Percentiles rank a stretch among this genome's conserved stretches.
Evolutionary conservation across 2,888 invertebrate genomes (phyloP).

Genomic region (Bombyx huttoni): DNA sequence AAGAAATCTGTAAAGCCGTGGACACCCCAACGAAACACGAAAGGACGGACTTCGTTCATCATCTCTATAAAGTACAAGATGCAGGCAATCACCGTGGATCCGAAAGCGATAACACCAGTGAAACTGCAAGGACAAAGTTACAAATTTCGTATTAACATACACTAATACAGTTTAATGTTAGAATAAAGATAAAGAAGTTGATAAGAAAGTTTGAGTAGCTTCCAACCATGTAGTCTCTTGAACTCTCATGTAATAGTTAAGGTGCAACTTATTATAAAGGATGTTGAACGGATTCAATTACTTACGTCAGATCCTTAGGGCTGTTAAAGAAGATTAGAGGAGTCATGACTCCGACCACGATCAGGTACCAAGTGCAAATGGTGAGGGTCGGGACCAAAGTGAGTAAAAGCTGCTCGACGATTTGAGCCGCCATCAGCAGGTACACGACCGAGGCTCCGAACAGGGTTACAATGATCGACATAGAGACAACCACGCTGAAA

Average conservation of each 20-base stretch:
- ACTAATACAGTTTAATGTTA: neutral
- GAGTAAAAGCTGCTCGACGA: constrained; percentile 71
- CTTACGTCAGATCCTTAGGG: constrained; percentile 81
- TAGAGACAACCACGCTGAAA: constrained; percentile 66
- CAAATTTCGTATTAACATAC: neutral
- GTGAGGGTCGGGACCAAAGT: constrained; percentile 59
- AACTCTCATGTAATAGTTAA: too few relatives aligned
- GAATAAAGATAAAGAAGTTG: too few relatives aligned
- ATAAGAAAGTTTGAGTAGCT: too few relatives aligned
- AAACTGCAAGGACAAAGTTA: constrained; percentile 46
- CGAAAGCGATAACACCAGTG: constrained; percentile 75
- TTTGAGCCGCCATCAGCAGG: constrained; percentile 76
- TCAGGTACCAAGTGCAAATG: constrained; percentile 76
- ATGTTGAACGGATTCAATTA: constrained; percentile 4
- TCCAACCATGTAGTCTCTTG: too few relatives aligned
- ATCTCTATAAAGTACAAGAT: constrained; percentile 75
- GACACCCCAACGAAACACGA: constrained; percentile 55
- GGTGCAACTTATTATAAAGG: too few relatives aligned
- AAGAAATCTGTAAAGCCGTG: constrained; percentile 77
- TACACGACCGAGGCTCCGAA: constrained; percentile 79
- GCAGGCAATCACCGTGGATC: constrained; percentile 75
- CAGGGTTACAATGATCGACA: constrained; percentile 74
- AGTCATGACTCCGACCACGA: constrained; percentile 72
- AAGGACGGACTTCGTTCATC: constrained; percentile 61
- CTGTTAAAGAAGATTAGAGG: constrained; percentile 78